These are phyloP conservation scores for Aphelenchoides bicaudatus DNA, from an alignment of 2,888 invertebrate genomes.

Conservation along the genomic window DNA sequence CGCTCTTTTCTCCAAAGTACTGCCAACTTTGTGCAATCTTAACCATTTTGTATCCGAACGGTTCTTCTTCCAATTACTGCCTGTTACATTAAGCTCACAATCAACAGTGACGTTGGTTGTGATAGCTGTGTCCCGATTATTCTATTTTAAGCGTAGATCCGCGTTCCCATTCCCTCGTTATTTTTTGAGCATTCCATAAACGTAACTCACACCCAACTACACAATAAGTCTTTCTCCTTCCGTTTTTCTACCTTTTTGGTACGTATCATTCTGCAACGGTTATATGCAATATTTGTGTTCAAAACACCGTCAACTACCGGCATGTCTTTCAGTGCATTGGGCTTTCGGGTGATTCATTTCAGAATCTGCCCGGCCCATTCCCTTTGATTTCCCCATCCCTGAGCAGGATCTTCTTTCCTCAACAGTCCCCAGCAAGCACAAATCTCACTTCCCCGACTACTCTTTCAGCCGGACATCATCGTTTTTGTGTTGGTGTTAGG, in stretches of 20 bases:
- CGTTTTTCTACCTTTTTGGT: too few relatives aligned
- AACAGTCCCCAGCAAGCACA: background rate
- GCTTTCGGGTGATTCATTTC: background rate
- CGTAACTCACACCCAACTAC: too few relatives aligned
- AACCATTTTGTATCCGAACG: background rate
- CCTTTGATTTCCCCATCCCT: slow-evolving; percentile 3
- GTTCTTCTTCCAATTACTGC: background rate
- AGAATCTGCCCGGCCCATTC: background rate
- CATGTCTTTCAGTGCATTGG: slow-evolving; percentile 12
- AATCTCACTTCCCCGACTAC: background rate
- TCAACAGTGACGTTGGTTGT: background rate
- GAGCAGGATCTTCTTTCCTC: background rate
- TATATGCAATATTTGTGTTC: background rate
- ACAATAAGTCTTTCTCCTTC: slow-evolving; percentile 7
- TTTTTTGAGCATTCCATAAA: slow-evolving; percentile 1
- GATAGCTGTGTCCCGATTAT: background rate
- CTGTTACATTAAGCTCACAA: background rate
- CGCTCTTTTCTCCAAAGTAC: background rate
- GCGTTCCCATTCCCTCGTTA: background rate
- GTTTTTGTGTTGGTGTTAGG: background rate
- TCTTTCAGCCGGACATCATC: background rate
- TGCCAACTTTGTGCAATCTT: background rate
- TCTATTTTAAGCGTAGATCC: background rate
- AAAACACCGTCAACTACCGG: background rate
- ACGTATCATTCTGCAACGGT: slow-evolving; percentile 7